Percentiles rank a stretch among this genome's conserved stretches.
phyloP scores from a whole-genome alignment of 2,113 vertebrate species.

The Lipotes vexillifer region DNA sequence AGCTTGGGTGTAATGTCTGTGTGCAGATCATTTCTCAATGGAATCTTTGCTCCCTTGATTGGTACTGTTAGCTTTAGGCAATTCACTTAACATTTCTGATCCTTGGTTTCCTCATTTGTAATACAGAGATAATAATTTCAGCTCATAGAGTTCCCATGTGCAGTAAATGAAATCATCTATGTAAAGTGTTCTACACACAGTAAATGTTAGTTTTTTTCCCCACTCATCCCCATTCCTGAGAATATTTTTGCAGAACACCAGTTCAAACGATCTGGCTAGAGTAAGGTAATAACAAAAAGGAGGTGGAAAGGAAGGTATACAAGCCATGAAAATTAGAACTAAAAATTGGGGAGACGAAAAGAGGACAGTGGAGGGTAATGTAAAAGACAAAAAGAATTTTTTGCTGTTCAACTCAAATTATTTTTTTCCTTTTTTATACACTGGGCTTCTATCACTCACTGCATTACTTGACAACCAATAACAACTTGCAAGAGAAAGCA shows the following conservation, averaged over 20 bases:
- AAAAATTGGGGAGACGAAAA: neutral
- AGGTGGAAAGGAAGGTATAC: neutral
- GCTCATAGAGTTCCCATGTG: neutral
- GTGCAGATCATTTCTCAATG: neutral
- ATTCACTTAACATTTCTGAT: neutral
- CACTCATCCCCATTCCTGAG: neutral
- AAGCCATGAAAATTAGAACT: neutral
- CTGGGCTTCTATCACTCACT: neutral
- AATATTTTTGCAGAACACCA: neutral
- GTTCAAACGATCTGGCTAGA: neutral
- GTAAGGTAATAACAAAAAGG: neutral
- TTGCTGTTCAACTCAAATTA: neutral
- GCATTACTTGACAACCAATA: neutral
- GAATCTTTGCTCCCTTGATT: neutral
- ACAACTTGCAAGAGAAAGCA: neutral
- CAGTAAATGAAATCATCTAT: neutral
- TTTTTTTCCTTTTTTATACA: neutral
- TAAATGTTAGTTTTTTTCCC: neutral
- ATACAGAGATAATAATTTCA: constrained; percentile 24
- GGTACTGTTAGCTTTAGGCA: neutral
- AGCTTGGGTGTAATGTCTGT: neutral
- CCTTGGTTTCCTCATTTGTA: constrained; percentile 25
- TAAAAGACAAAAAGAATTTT: neutral
- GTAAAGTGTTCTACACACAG: neutral
- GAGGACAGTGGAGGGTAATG: neutral